Conservation (phyloP, 2,113 vertebrate genomes). For the Ciconia maguari region DNA sequence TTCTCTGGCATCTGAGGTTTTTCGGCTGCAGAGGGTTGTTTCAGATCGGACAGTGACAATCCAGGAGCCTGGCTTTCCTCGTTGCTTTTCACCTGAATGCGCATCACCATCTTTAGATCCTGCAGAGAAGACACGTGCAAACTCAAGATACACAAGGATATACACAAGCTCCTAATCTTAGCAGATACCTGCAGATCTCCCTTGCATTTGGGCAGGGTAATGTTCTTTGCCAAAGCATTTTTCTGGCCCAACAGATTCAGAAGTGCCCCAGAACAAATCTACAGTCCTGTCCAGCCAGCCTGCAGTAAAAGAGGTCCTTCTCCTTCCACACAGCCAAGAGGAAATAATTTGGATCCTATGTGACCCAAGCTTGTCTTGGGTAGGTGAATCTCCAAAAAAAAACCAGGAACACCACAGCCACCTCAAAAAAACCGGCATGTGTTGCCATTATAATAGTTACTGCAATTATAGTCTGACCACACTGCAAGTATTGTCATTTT, state of each 20-base stretch:
- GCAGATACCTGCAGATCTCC: background rate
- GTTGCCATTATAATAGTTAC: background rate
- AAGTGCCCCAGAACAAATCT: background rate
- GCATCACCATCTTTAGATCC: conserved; percentile 38
- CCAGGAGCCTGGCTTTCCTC: background rate
- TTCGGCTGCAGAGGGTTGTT: background rate
- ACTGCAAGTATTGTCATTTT: background rate
- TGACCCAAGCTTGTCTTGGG: background rate
- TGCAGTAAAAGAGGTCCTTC: background rate
- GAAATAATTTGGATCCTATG: background rate
- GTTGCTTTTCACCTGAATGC: background rate
- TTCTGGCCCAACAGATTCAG: background rate
- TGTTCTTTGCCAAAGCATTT: no score
- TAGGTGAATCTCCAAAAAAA: background rate
- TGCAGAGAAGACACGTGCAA: background rate
- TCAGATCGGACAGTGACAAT: background rate
- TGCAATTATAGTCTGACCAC: background rate
- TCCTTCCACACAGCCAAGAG: background rate
- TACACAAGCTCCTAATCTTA: background rate
- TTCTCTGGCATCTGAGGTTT: background rate
- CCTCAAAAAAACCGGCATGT: background rate
- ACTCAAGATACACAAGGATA: background rate
- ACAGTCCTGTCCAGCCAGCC: background rate
- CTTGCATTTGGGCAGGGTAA: background rate
- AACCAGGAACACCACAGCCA: background rate